phyloP scores from a whole-genome alignment of 1,140 invertebrate species.

The Dryas iulia region DNA sequence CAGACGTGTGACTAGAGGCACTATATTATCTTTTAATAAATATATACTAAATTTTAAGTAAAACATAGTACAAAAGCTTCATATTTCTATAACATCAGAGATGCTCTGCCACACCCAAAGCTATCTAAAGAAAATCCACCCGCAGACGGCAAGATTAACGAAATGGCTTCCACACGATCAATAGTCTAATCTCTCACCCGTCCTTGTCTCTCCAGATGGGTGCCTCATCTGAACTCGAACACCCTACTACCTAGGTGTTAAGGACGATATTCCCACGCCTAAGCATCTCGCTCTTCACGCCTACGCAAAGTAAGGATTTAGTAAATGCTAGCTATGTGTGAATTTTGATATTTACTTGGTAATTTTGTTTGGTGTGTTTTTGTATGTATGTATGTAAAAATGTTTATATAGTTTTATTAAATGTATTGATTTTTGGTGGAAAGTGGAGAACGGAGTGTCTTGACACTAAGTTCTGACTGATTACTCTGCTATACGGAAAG shows the following conservation, averaged over 20 bases:
- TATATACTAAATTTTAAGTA: too few species aligned
- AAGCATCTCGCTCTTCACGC: slow-evolving; percentile 4
- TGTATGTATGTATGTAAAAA: neutral
- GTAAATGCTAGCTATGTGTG: too few species aligned
- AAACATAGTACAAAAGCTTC: neutral
- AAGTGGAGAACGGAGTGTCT: too few species aligned
- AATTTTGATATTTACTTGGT: neutral
- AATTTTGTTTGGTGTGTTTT: neutral
- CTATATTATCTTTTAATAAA: too few species aligned
- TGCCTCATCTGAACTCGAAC: slow-evolving; percentile 15
- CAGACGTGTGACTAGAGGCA: too few species aligned
- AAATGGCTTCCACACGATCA: slow-evolving; percentile 32
- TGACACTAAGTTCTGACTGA: too few species aligned
- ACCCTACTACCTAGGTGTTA: slow-evolving; percentile 7
- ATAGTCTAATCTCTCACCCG: slow-evolving; percentile 30
- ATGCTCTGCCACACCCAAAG: slow-evolving; percentile 19
- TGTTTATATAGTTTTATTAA: too few species aligned
- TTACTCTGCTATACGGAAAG: too few species aligned
- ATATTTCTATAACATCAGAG: neutral
- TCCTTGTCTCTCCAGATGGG: slow-evolving; percentile 26
- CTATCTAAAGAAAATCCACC: slow-evolving; percentile 24
- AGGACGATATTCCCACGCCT: neutral
- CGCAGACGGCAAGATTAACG: slow-evolving; percentile 30
- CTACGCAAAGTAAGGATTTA: neutral
- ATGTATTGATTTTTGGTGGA: too few species aligned